phyloP scores from a whole-genome alignment of 2,888 invertebrate species.

The Muscina levida region DNA sequence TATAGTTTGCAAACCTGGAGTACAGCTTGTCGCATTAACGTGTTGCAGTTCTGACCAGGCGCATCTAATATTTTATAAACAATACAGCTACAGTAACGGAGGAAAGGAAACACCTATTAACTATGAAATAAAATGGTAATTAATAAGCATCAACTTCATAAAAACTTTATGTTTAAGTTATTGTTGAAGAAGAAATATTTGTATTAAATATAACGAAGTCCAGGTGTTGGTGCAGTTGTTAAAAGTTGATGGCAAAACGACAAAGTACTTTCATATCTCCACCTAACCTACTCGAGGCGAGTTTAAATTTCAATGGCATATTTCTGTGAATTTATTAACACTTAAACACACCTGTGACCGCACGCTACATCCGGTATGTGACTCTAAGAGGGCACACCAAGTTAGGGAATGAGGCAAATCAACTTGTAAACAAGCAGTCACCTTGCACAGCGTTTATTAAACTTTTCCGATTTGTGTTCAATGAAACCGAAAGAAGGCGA shows the following conservation, averaged over 20 bases:
- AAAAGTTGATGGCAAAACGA: slow-evolving; percentile 25
- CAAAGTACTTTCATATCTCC: slow-evolving; percentile 1
- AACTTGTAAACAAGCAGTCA: slow-evolving; percentile 40
- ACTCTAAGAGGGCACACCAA: no score
- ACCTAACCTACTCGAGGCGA: slow-evolving; percentile 1
- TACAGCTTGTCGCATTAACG: no score
- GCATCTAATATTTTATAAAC: no score
- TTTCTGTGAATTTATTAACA: slow-evolving; percentile 50
- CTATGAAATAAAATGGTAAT: slow-evolving; percentile 17
- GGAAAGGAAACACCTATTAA: background rate
- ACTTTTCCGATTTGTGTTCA: slow-evolving; percentile 14
- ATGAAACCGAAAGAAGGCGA: background rate
- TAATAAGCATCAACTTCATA: slow-evolving; percentile 8
- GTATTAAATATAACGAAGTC: slow-evolving; percentile 12
- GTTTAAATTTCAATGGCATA: slow-evolving; percentile 42
- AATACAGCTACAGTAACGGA: no score
- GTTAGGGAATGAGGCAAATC: background rate
- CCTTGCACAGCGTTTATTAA: background rate
- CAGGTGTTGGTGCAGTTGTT: slow-evolving; percentile 21
- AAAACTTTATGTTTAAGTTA: slow-evolving; percentile 1
- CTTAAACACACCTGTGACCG: slow-evolving; percentile 52
- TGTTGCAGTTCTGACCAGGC: no score
- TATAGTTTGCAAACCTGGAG: no score
- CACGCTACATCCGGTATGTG: slow-evolving; percentile 15
- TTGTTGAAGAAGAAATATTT: slow-evolving; percentile 16